Conservation (phyloP, 2,888 invertebrate genomes). For the Cistogaster globosa region DNA sequence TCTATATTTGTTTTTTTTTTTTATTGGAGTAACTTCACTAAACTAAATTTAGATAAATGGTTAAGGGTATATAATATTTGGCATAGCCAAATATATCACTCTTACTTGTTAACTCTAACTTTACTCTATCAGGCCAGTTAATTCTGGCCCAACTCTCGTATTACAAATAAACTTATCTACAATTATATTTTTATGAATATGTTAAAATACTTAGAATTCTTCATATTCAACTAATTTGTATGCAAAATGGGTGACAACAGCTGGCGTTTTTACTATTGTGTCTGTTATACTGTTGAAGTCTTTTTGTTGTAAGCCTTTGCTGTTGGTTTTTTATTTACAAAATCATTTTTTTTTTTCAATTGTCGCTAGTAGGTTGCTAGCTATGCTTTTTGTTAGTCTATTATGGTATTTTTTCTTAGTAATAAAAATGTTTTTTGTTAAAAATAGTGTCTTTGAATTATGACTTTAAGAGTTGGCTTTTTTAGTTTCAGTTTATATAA, state of each 20-base stretch:
- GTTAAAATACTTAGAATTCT: conserved; percentile 54
- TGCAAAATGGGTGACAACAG: conserved; percentile 54
- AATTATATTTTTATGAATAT: neutral
- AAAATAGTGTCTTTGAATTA: conserved; percentile 11
- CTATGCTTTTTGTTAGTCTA: neutral
- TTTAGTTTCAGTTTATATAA: conserved; percentile 1
- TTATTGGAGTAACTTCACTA: too few relatives aligned
- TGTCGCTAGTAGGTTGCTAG: conserved; percentile 33
- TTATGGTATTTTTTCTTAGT: neutral
- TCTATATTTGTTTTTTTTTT: too few relatives aligned
- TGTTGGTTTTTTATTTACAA: neutral
- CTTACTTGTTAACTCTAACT: too few relatives aligned
- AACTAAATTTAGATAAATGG: too few relatives aligned
- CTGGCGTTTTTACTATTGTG: conserved; percentile 34
- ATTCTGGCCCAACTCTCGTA: too few relatives aligned
- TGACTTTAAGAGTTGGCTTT: conserved; percentile 1
- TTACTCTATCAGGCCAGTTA: too few relatives aligned
- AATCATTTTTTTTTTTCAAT: conserved; percentile 30
- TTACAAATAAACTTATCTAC: too few relatives aligned
- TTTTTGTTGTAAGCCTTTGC: conserved; percentile 5
- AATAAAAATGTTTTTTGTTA: neutral
- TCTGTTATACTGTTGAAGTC: conserved; percentile 17
- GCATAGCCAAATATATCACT: too few relatives aligned
- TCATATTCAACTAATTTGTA: conserved; percentile 59
- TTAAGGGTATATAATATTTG: too few relatives aligned